Evolutionary conservation across 2,888 invertebrate genomes (phyloP).

Genomic region (Phymatocera aterrima): DNA sequence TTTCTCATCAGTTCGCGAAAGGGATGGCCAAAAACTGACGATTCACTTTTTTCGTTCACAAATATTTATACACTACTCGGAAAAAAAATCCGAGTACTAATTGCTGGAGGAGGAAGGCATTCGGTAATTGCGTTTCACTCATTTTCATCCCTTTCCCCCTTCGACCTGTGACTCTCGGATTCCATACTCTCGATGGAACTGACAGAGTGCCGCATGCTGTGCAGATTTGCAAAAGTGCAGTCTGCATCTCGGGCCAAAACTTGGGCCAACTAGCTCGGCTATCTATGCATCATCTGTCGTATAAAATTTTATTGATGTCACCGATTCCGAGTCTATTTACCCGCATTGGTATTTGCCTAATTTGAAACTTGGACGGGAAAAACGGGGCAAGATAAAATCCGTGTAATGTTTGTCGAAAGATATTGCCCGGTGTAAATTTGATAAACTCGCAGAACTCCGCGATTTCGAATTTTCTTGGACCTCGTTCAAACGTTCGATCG

Average conservation of each 20-base stretch:
- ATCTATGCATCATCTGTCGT: background rate
- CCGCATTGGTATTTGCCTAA: background rate
- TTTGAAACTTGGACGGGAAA: background rate
- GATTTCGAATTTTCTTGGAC: no score
- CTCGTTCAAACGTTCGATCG: no score
- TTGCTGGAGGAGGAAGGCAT: no score
- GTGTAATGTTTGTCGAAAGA: background rate
- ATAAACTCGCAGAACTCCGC: background rate
- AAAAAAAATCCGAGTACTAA: background rate
- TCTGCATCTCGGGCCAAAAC: background rate
- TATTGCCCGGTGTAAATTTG: background rate
- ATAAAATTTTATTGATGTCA: background rate
- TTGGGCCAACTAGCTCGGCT: background rate
- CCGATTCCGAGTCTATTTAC: background rate
- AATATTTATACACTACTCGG: background rate
- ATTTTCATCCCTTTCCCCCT: no score
- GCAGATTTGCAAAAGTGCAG: background rate
- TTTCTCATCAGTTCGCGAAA: background rate
- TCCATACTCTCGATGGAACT: no score
- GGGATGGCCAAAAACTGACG: background rate
- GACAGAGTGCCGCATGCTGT: no score
- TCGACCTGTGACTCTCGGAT: no score
- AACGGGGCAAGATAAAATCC: background rate
- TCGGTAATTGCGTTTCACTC: no score
- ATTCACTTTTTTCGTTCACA: no score